Base-by-base conservation (phyloP, 1,140 invertebrate genomes). In the Drosophila dunni region DNA sequence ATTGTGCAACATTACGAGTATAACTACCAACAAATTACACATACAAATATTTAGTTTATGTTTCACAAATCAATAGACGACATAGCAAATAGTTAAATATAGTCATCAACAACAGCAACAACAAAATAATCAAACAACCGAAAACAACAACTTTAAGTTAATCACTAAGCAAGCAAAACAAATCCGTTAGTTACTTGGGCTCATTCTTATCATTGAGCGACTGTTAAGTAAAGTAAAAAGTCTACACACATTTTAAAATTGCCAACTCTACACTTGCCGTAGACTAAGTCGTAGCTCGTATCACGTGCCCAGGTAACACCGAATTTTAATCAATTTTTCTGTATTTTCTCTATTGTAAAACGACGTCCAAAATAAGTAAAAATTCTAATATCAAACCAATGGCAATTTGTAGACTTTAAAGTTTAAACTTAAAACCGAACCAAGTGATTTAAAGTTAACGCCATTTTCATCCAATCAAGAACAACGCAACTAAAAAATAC, bases 1-100 rank as follows among this genome's bases (percentile, higher is more conserved):
- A 42, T 33, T 71, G 54, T 69, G 71, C 56, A 73, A 73, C 46
- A 69, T 24, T 71, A 58, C 65, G 45, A 68, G 65, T 68, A 68
- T 63, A 62, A 11, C 11, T 38, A 54, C 38, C 15, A 36, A 62
- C 20, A 69, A 69, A 34, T 51, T 53, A 65, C 24, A 48, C 42
- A 40, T 51, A 33, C 24, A 33, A 36, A 62, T 34, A 36, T 36
- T 36, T 53, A 69, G 40, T 42, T 70, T 74, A 33, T 63, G 57
- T 54, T 57, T 62, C 45, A 45, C 56, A 70, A 71, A 63, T 51
- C 65, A 62, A 70, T 70, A 57, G 51, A 58, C 50, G 51, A 58
- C 50, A 48, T 74, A 67, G 40, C 57, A 70, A 63, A 51, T 60
- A 72, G 33, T 58, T 51, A 69, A 50, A 51, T 36, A 44, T 69